Base-by-base conservation (phyloP, 2,888 invertebrate species). In the Diaphora mendica region DNA sequence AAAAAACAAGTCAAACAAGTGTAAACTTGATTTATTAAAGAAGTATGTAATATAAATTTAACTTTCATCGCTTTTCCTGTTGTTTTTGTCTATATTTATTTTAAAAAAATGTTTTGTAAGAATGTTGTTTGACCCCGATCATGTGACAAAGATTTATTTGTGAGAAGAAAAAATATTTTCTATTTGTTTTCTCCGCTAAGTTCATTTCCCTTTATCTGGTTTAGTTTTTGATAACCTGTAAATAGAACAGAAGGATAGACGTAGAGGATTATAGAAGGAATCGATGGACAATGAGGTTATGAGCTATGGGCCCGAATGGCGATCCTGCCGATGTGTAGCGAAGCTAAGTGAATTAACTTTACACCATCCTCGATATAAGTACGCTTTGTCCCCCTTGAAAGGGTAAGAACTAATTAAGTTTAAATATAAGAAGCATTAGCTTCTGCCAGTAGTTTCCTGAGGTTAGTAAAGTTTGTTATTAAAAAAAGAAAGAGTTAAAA, bases 201-300 rank as follows among this genome's bases (percentile, higher is more conserved):
- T 81, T 82, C 76, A 44, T 81, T 85, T 81, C 74, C 75, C 77
- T 78, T 70, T 79, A 78, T 76, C 73, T 71, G 73, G 73, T 48
- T 79, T 79, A 70, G n/a, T 76, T 30, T 26, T 15, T 65, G 75
- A 77, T 80, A 78, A 72, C 74, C 76, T 79, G 83, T 86, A 87
- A 87, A 86, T 86, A 81, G 86, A 87, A 85, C 84, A 81, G 81
- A 79, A 83, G 83, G 85, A 82, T 76, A 77, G 70, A 72, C 70
- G 55, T 77, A 76, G 82, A 79, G 88, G 89, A 89, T 89, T 89
- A 86, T 81, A 82, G 85, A 79, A 85, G 89, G 89, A 93, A 92
- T 92, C 92, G 91, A 92, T 92, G 92, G 89, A 89, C 90, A 91
- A 91, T 82, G 91, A 92, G 93, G 91, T 92, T 91, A 90, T 88